These are phyloP conservation scores for Aelia acuminata DNA, from an alignment of 2,888 invertebrate genomes.

Conservation along the genomic window DNA sequence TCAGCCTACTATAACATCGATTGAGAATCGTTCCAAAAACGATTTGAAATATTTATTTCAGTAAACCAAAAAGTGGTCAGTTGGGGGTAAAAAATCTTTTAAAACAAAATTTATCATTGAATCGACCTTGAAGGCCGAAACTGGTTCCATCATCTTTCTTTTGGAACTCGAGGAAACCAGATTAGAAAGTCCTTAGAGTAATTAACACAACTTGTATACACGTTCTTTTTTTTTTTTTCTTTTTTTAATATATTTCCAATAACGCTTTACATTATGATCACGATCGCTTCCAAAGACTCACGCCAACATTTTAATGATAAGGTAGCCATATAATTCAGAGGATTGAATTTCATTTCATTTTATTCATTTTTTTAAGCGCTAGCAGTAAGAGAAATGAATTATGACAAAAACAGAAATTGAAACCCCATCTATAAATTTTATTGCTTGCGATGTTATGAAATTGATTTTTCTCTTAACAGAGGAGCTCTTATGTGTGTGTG, in stretches of 20 bases:
- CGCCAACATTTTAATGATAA: not conserved
- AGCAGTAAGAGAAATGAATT: no score
- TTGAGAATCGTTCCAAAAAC: no score
- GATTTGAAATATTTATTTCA: no score
- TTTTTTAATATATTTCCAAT: not conserved
- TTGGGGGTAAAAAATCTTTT: no score
- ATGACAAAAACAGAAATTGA: not conserved
- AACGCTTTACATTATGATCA: not conserved
- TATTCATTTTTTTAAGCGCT: not conserved
- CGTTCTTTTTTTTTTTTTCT: not conserved
- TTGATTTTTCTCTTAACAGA: no score
- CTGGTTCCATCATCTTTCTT: slow-evolving; percentile 21
- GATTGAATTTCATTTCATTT: not conserved
- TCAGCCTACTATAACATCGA: no score
- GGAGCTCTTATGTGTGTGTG: no score
- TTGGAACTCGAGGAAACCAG: not conserved
- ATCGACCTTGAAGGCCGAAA: slow-evolving; percentile 12
- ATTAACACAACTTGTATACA: slow-evolving; percentile 5
- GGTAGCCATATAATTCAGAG: not conserved
- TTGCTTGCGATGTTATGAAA: no score
- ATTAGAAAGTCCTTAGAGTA: not conserved
- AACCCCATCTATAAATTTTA: no score
- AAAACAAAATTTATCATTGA: not conserved
- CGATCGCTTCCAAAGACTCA: not conserved
- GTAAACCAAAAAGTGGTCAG: no score